Conservation (phyloP, 2,797 vertebrate genomes). For the Ciconia nigra region DNA sequence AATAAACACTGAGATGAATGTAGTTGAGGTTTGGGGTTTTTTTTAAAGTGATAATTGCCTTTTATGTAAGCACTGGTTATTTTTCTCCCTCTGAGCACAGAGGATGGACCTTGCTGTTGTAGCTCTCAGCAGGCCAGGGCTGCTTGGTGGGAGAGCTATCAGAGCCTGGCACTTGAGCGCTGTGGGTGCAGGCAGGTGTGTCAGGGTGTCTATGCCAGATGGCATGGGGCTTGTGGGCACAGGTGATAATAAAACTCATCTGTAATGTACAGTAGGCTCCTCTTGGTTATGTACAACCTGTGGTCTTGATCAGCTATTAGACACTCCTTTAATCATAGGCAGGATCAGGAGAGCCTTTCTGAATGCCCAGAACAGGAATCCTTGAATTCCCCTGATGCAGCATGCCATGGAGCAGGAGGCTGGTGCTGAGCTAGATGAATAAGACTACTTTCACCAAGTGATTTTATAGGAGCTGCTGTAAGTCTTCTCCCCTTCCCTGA, state of each 20-base stretch:
- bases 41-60: background rate
- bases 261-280: background rate
- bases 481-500: background rate
- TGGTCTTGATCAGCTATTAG: background rate
- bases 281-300: rapidly evolving
- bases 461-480: background rate
- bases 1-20: background rate
- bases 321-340: background rate
- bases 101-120: background rate
- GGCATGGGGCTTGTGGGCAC: background rate
- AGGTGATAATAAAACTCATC: background rate
- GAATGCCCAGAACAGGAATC: background rate
- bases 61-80: background rate
- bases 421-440: background rate
- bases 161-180: background rate
- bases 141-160: background rate
- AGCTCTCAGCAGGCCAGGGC: background rate
- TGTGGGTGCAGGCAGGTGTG: background rate
- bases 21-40: background rate
- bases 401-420: background rate
- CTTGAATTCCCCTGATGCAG: background rate
- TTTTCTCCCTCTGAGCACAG: background rate
- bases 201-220: background rate
- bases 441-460: background rate
- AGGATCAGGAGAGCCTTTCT: background rate